Evolutionary conservation across 2,797 vertebrate genomes (phyloP), one percentile per base, ranked within the genome.

Genomic region (Propithecus deckenii): DNA sequence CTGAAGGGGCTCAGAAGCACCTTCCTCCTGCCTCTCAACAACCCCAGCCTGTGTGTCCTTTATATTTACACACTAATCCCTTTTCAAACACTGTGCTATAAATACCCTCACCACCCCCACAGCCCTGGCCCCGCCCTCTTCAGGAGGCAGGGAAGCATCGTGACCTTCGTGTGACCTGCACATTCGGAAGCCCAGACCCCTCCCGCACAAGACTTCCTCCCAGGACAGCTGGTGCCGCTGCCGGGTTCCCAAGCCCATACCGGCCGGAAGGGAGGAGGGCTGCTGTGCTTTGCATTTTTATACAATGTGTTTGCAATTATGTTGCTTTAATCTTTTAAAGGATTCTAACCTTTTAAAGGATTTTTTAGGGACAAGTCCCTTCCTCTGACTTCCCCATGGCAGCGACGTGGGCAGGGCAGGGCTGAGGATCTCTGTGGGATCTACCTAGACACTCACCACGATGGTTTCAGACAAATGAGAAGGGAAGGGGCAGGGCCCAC

Each of bases 241-340:
- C 74, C 79, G 17, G 11, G 41, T 30, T 92, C 74, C 87, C 90
- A 76, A 76, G 75, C 72, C 57, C 69, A 14, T 2, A 13, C 11
- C n/a, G n/a, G 69, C 65, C 6, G 1, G 87, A 55, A 89, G 55
- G 52, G 18, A 88, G 74, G 67, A 65, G 13, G 35, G 20, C 17
- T 72, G 59, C 92, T 86, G 50, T 3, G 32, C 71, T 80, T 74
- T 75, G 55, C 41, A 20, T 50, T 92, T 86, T 94, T 63, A 92
- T 32, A 52, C 43, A 86, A 14, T 50, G 78, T 79, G 97, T 93
- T 94, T 81, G 41, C 50, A 92, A 69, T 96, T 75, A 75, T 2
- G 35, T 75, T 91, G 50, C 94, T 41, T 89, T 94, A 50, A 63
- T 90, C 84, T 61, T 25, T 4, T 38, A 25, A 1, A 1, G 48